These are phyloP conservation scores for Amiota communis DNA, from an alignment of 2,888 invertebrate species.

Conservation along the genomic window DNA sequence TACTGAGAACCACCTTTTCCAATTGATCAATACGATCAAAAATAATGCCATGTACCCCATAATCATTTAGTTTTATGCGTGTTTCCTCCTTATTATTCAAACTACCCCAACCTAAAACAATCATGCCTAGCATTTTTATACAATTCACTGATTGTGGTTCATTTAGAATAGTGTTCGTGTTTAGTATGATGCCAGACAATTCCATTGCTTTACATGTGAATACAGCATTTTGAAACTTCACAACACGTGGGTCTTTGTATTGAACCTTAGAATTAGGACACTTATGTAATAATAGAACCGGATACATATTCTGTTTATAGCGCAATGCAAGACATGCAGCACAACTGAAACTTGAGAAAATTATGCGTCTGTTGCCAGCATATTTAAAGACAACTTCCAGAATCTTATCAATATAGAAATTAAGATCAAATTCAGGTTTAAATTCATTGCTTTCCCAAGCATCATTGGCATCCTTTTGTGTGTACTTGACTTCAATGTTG, in stretches of 20 bases:
- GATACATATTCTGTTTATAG: slow-evolving; percentile 95
- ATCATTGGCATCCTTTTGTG: slow-evolving; percentile 78
- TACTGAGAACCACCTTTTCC: background rate
- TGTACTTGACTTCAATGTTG: slow-evolving; percentile 97
- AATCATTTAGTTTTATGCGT: slow-evolving; percentile 85
- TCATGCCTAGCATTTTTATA: slow-evolving; percentile 83
- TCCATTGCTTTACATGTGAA: slow-evolving; percentile 85
- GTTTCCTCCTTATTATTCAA: slow-evolving; percentile 88
- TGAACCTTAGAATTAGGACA: background rate
- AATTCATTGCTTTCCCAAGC: slow-evolving; percentile 74
- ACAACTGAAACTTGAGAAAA: slow-evolving; percentile 94
- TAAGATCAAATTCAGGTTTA: slow-evolving; percentile 86
- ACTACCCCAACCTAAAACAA: slow-evolving; percentile 96
- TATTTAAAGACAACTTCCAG: slow-evolving; percentile 85
- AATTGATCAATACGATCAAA: slow-evolving; percentile 86
- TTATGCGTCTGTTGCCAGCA: slow-evolving; percentile 84
- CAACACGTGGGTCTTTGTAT: slow-evolving; percentile 86
- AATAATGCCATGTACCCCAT: slow-evolving; percentile 93
- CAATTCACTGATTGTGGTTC: slow-evolving; percentile 81
- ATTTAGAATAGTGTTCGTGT: slow-evolving; percentile 78
- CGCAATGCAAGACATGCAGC: slow-evolving; percentile 93
- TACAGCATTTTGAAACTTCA: slow-evolving; percentile 84
- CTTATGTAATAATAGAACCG: slow-evolving; percentile 82
- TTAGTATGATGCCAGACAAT: slow-evolving; percentile 89
- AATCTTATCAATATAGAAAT: slow-evolving; percentile 88